phyloP scores from a whole-genome alignment of 2,113 vertebrate species.

The Hiodon alosoides region DNA sequence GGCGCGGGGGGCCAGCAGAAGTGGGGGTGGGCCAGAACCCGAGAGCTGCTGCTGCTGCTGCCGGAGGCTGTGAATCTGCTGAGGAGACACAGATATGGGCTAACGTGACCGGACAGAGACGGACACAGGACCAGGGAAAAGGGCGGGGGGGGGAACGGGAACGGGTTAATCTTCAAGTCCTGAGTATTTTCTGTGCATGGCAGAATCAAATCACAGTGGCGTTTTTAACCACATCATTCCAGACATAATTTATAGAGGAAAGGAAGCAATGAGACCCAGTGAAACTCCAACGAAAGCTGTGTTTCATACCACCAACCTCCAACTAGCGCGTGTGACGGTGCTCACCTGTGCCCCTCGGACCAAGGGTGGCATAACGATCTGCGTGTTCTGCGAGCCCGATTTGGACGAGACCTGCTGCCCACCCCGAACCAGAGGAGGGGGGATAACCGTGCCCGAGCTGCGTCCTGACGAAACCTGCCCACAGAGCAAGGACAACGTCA shows the following conservation, averaged over 20 bases:
- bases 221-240: no score
- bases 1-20: conserved; percentile 83
- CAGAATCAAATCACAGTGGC: no score
- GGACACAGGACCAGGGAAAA: neutral
- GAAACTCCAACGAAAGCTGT: neutral
- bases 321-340: neutral
- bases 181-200: no score
- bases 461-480: conserved; percentile 65
- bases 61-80: conserved; percentile 87
- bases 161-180: conserved; percentile 12
- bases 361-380: conserved; percentile 89
- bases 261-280: neutral
- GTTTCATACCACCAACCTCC: neutral
- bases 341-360: conserved; percentile 90
- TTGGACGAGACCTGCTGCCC: conserved; percentile 82
- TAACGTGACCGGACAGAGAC: conserved; percentile 40
- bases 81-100: conserved; percentile 71
- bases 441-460: conserved; percentile 81
- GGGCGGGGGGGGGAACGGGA: neutral
- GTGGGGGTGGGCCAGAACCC: conserved; percentile 82
- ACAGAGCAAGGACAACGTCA: conserved; percentile 7
- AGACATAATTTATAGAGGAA: neutral
- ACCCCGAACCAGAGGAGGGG: conserved; percentile 88
- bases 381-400: conserved; percentile 68
- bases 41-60: conserved; percentile 89